These are phyloP conservation scores for Gyps fulvus DNA, from an alignment of 2,113 vertebrate species.

Conservation along the genomic window DNA sequence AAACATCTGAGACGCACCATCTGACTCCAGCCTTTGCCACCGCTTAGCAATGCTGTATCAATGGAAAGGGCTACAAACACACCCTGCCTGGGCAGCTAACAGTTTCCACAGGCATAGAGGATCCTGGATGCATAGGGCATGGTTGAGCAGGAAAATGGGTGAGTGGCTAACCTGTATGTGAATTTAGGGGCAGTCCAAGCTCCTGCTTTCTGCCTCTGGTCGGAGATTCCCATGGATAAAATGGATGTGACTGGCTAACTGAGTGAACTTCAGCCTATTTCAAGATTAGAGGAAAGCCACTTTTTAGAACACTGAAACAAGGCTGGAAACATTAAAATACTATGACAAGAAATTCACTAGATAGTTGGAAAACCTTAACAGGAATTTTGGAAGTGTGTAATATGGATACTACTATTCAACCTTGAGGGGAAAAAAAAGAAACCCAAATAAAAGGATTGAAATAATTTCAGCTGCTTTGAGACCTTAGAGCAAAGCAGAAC, in stretches of 20 bases:
- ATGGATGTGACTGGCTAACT: background rate
- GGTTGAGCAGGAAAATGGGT: fast-evolving
- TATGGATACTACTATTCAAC: background rate
- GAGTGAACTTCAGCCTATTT: background rate
- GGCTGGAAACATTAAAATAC: background rate
- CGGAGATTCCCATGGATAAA: background rate
- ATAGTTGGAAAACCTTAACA: background rate
- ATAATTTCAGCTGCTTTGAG: background rate
- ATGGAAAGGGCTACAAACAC: background rate
- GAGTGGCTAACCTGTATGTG: background rate
- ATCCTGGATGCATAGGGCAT: background rate
- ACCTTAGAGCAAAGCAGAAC: background rate
- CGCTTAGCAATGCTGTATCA: background rate
- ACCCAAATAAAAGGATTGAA: background rate
- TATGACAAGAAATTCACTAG: background rate
- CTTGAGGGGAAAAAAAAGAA: background rate
- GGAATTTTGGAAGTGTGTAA: background rate
- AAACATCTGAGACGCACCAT: background rate
- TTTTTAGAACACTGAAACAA: background rate
- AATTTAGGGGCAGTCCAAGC: background rate
- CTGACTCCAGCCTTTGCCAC: background rate
- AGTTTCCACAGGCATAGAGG: background rate
- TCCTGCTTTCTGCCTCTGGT: background rate
- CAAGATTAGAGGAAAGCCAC: background rate
- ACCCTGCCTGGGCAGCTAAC: background rate